Conservation (phyloP, 2,888 invertebrate genomes). For the Alsophila aescularia region DNA sequence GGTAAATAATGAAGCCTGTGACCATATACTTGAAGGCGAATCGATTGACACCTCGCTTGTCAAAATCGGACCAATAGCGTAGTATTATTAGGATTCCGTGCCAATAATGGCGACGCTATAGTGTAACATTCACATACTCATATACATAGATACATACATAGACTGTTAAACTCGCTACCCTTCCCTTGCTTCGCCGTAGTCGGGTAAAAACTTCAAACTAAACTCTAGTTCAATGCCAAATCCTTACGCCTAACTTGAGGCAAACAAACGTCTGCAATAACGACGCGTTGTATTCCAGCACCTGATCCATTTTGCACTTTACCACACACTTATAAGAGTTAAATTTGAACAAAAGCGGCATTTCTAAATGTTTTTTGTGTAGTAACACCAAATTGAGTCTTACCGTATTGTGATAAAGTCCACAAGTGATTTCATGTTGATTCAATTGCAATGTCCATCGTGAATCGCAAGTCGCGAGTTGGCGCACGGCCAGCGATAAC, state of each 20-base stretch:
- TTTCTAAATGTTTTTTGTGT: background rate
- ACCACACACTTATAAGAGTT: background rate
- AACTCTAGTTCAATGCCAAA: background rate
- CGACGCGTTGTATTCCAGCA: conserved; percentile 11
- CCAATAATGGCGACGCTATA: too few relatives aligned
- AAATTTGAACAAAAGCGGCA: background rate
- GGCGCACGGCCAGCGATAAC: conserved; percentile 13
- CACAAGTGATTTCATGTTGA: conserved; percentile 5
- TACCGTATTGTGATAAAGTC: conserved; percentile 12
- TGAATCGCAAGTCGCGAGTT: background rate
- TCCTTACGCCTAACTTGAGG: conserved; percentile 14
- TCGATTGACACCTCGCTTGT: too few relatives aligned
- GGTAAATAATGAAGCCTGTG: too few relatives aligned
- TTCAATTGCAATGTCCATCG: conserved; percentile 17
- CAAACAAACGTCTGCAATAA: conserved; percentile 20
- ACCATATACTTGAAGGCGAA: too few relatives aligned
- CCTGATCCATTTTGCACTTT: background rate
- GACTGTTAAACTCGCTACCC: too few relatives aligned
- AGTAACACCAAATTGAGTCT: conserved; percentile 6
- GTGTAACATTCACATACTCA: too few relatives aligned
- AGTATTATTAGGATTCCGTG: too few relatives aligned
- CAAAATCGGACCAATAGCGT: too few relatives aligned
- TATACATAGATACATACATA: too few relatives aligned
- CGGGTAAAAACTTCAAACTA: background rate
- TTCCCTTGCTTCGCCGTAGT: too few relatives aligned